Conservation (phyloP, 1,140 invertebrate species). For the Vanessa atalanta region DNA sequence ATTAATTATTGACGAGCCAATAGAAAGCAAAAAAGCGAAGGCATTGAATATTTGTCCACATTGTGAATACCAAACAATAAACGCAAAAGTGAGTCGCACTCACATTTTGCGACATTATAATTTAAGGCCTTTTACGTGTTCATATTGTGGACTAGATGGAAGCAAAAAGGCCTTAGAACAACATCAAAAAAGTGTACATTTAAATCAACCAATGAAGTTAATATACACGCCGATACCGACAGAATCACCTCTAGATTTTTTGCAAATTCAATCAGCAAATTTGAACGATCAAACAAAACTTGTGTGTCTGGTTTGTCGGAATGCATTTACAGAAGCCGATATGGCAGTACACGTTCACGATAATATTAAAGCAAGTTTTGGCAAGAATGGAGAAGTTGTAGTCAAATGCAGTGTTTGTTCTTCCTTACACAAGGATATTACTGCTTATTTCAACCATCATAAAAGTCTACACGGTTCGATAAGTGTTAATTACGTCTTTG, state of each 20-base stretch:
- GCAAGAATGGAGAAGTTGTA: conserved; percentile 51
- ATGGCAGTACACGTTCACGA: conserved; percentile 42
- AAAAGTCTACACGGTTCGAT: conserved; percentile 37
- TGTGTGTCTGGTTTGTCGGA: conserved; percentile 55
- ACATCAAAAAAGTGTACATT: conserved; percentile 44
- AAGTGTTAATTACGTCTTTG: conserved; percentile 46
- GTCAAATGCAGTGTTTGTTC: conserved; percentile 55
- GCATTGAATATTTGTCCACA: conserved; percentile 38
- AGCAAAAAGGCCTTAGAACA: conserved; percentile 30
- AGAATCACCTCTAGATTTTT: conserved; percentile 18
- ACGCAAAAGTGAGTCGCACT: conserved; percentile 17
- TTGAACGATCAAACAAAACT: conserved; percentile 2
- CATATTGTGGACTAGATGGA: conserved; percentile 46
- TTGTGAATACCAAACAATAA: conserved; percentile 41
- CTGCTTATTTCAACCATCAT: conserved; percentile 46
- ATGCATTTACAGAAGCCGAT: conserved; percentile 33
- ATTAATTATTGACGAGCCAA: conserved; percentile 54
- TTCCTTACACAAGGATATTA: conserved; percentile 38
- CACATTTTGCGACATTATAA: conserved; percentile 58
- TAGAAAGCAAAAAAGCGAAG: background rate
- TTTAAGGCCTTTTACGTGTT: conserved; percentile 53
- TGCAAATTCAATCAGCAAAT: background rate
- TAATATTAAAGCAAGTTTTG: conserved; percentile 40
- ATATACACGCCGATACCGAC: conserved; percentile 35
- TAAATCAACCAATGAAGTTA: conserved; percentile 1